Evolutionary conservation across 1,140 invertebrate species (phyloP), one percentile per base, ranked within the genome.

Genomic region (Melanaphis sacchari): DNA sequence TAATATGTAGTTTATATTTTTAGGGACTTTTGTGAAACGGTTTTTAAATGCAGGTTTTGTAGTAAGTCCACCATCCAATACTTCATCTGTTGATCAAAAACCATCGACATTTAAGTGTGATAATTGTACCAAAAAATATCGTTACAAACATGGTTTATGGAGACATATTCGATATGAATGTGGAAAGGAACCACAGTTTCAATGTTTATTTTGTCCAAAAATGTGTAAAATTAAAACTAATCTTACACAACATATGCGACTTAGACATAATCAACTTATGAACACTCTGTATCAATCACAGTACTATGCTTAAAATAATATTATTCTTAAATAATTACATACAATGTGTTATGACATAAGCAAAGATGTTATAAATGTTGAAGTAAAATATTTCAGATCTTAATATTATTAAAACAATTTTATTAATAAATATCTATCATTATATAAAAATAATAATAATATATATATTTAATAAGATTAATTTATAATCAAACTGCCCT

Each of bases 191-290:
- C 96, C 96, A 1, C 95, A 96, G n/a, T 96, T 96, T 93, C 95
- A 96, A 94, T 96, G 97, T 94, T 95, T 95, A 31, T 95, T 96
- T 94, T 96, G 96, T 91, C 94, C 95, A 5, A 96, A 96, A 94
- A 95, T 95, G 94, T 95, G 96, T 6, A 95, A 96, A 38, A 96
- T 96, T 90, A 96, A 96, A 93, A 95, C 95, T 59, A 96, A 96
- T 94, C 96, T 96, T 38, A 94, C 93, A 38, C 95, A 95, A 0
- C 95, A 95, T 88, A 94, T 95, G 40, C 94, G 94, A 38, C 95
- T 95, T 59, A 95, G 95, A 54, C 94, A 95, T 93, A 85, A 52
- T 84, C 31, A 93, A 38, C 91, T 93, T 31, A 85, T 93, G 81
- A 93, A 85, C 41, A 43, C 18, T 38, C 6, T 91, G n/a, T 81